A percentile compares a stretch with the other conserved stretches of the same genome.
These are phyloP conservation scores for Dione vanillae DNA, from an alignment of 2,888 invertebrate genomes.

Conservation along the genomic window DNA sequence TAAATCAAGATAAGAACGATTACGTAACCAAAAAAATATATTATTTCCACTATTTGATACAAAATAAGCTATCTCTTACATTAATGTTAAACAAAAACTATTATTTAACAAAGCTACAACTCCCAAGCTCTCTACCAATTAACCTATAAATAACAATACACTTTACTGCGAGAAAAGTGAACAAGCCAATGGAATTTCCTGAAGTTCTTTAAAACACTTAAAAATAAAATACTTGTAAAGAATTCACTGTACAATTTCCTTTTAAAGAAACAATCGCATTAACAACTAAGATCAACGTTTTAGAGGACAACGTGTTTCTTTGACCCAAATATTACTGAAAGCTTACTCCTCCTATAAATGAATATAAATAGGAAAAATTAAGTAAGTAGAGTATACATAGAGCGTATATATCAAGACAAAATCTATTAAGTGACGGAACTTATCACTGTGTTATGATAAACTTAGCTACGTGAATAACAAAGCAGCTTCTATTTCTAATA, in stretches of 20 bases:
- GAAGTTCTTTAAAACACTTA: constrained; percentile 1
- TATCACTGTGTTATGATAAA: too few relatives aligned
- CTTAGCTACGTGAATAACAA: too few relatives aligned
- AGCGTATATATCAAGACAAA: too few relatives aligned
- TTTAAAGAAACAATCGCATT: constrained; percentile 15
- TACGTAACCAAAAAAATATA: too few relatives aligned
- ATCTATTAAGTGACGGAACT: too few relatives aligned
- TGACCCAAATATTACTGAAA: not conserved
- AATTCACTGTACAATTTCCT: not conserved
- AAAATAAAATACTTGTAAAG: constrained; percentile 10
- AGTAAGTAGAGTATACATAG: too few relatives aligned
- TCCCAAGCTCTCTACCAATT: not conserved
- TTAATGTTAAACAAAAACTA: not conserved
- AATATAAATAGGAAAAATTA: too few relatives aligned
- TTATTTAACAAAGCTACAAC: not conserved
- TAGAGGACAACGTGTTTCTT: not conserved
- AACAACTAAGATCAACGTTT: constrained; percentile 11
- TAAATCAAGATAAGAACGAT: too few relatives aligned
- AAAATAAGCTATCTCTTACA: not conserved
- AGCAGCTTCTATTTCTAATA: too few relatives aligned
- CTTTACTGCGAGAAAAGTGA: not conserved
- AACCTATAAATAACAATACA: constrained; percentile 2
- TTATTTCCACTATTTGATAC: not conserved
- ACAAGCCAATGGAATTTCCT: not conserved
- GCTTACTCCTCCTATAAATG: too few relatives aligned